Evolutionary conservation across 1,140 invertebrate genomes (phyloP).

Genomic region (Triops longicaudatus): DNA sequence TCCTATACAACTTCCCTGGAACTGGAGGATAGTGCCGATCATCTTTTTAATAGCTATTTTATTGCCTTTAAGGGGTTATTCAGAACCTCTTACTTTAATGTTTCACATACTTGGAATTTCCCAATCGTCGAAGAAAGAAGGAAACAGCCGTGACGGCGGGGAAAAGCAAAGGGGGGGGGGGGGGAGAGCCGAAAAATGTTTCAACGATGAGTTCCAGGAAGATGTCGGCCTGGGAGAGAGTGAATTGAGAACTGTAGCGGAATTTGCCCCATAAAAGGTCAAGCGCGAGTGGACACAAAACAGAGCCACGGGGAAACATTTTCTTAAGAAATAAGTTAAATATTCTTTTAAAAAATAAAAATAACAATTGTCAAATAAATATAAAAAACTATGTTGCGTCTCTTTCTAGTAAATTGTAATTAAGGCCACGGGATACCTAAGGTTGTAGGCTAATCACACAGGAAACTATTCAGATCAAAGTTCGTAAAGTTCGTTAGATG

Average conservation of each 20-base stretch:
- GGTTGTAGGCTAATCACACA: too few relatives aligned
- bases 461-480: too few relatives aligned
- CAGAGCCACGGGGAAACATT: slow-evolving; percentile 14
- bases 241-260: not conserved
- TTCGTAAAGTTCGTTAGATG: too few relatives aligned
- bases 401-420: too few relatives aligned
- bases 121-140: not conserved
- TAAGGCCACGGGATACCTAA: too few relatives aligned
- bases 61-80: not conserved
- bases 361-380: slow-evolving; percentile 10
- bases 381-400: too few relatives aligned
- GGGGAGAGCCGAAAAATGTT: not conserved
- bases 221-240: not conserved
- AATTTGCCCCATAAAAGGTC: not conserved
- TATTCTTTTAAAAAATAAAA: too few relatives aligned
- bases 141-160: not conserved
- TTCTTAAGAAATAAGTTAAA: too few relatives aligned
- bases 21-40: not conserved
- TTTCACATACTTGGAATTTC: not conserved
- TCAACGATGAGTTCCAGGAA: not conserved
- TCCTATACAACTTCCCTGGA: not conserved
- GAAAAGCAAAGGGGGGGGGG: not conserved
- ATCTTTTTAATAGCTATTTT: not conserved
- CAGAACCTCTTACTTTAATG: not conserved
- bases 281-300: not conserved